Evolutionary conservation across 1,140 invertebrate species (phyloP).

Genomic region (Pseudobourletiella spinata): DNA sequence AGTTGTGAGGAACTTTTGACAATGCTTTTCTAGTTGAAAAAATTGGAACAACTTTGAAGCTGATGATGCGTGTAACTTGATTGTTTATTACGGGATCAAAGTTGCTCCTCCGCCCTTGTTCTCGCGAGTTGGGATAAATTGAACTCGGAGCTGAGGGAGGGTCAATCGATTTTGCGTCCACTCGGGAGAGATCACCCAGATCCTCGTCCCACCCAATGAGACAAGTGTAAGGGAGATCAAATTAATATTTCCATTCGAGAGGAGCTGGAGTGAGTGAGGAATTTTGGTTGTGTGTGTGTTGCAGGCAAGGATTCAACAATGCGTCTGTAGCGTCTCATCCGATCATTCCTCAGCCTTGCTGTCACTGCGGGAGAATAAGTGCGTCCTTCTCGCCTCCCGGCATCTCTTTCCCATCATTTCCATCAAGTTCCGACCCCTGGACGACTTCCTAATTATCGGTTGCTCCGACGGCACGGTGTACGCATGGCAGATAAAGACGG

Average conservation of each 20-base stretch:
- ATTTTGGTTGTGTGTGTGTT: slow-evolving; percentile 37
- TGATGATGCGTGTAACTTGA: too few species aligned
- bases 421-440: slow-evolving; percentile 94
- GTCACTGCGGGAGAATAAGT: slow-evolving; percentile 87
- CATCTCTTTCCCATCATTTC: slow-evolving; percentile 92
- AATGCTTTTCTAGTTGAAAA: too few species aligned
- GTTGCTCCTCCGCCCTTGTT: too few species aligned
- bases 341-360: slow-evolving; percentile 95
- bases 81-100: too few species aligned
- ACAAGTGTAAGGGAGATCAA: too few species aligned
- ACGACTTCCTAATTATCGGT: slow-evolving; percentile 97
- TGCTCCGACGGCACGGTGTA: slow-evolving; percentile 72
- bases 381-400: slow-evolving; percentile 86
- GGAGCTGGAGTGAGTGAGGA: too few species aligned
- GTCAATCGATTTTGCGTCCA: slow-evolving; percentile 95
- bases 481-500: slow-evolving; percentile 74
- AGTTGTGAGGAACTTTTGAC: too few species aligned
- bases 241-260: too few species aligned
- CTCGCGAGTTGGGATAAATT: too few species aligned
- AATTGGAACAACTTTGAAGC: too few species aligned
- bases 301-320: slow-evolving; percentile 83
- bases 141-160: too few species aligned
- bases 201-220: slow-evolving; percentile 23
- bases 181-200: slow-evolving; percentile 45
- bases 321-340: slow-evolving; percentile 91